Percentiles rank a stretch among this genome's conserved stretches.
Evolutionary conservation across 2,888 invertebrate species (phyloP).

Genomic region (Pycnomerus fuliginosus): DNA sequence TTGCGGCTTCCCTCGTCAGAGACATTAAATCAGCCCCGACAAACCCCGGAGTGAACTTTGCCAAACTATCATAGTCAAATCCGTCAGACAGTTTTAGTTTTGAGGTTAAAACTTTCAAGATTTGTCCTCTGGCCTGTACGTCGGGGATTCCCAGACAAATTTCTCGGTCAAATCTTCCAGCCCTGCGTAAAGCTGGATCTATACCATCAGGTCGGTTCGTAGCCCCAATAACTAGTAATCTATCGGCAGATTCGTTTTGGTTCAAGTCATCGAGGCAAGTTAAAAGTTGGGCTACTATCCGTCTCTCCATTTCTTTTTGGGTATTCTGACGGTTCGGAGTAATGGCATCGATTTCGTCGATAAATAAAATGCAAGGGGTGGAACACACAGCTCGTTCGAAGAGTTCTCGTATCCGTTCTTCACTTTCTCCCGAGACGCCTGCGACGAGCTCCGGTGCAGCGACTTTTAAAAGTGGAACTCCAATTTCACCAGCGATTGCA

Average conservation of each 20-base stretch:
- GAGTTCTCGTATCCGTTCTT: conserved; percentile 86
- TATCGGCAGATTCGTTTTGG: conserved; percentile 57
- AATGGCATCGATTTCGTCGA: conserved; percentile 97
- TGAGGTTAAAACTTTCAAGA: conserved; percentile 66
- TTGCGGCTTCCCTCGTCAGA: conserved; percentile 83
- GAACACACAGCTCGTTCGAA: conserved; percentile 79
- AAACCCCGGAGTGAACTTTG: conserved; percentile 89
- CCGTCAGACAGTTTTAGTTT: conserved; percentile 67
- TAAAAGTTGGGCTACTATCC: conserved; percentile 91
- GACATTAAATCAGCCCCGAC: conserved; percentile 93
- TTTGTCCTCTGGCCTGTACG: conserved; percentile 75
- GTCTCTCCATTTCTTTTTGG: conserved; percentile 92
- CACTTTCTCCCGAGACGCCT: conserved; percentile 94
- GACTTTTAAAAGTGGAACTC: conserved; percentile 81
- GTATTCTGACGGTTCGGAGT: conserved; percentile 87
- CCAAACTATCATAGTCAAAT: conserved; percentile 72
- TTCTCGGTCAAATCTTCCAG: conserved; percentile 93
- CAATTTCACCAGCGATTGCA: conserved; percentile 74
- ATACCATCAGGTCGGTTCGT: conserved; percentile 91
- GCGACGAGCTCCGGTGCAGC: conserved; percentile 91
- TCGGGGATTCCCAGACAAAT: conserved; percentile 93
- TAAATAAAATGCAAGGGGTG: conserved; percentile 84
- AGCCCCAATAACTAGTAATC: conserved; percentile 88
- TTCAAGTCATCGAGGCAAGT: conserved; percentile 79
- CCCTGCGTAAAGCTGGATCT: conserved; percentile 88